A percentile compares a stretch with the other conserved stretches of the same genome.
These are phyloP conservation scores for Pseudochirops cupreus DNA, from an alignment of 2,797 vertebrate species.

Conservation along the genomic window DNA sequence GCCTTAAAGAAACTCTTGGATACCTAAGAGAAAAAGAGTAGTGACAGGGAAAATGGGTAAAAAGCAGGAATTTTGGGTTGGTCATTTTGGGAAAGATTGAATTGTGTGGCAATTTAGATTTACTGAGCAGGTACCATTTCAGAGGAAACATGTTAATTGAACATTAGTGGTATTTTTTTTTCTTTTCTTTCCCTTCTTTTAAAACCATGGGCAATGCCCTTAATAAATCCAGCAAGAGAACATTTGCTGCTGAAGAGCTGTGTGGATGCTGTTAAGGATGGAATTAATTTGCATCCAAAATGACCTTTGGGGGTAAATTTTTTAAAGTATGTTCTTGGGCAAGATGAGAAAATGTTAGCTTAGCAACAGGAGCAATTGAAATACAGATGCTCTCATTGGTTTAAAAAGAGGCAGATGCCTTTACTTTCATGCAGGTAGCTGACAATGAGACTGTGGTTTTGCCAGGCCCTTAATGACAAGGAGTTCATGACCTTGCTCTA, in stretches of 20 bases:
- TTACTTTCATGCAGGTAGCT: background rate
- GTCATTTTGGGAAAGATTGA: background rate
- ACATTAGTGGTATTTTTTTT: background rate
- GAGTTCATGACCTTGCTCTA: background rate
- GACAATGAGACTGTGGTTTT: background rate
- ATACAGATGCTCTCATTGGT: background rate
- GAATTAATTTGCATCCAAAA: constrained; percentile 2
- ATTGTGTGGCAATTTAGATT: background rate
- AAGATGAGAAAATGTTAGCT: background rate
- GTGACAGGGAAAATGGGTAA: background rate
- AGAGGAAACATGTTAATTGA: background rate
- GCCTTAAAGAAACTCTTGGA: background rate
- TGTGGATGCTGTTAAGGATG: background rate
- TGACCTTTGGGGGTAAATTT: constrained; percentile 1
- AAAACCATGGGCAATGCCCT: background rate
- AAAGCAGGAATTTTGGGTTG: background rate
- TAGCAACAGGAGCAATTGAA: background rate
- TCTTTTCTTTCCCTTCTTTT: background rate
- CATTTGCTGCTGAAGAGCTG: background rate
- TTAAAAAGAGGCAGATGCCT: background rate
- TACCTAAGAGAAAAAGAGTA: background rate
- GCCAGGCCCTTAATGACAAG: background rate
- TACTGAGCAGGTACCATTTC: background rate
- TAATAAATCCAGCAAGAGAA: background rate
- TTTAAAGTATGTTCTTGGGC: background rate